Evolutionary conservation across 1,140 invertebrate genomes (phyloP), one percentile per base, ranked within the genome.

Genomic region (Drosophila azteca): DNA sequence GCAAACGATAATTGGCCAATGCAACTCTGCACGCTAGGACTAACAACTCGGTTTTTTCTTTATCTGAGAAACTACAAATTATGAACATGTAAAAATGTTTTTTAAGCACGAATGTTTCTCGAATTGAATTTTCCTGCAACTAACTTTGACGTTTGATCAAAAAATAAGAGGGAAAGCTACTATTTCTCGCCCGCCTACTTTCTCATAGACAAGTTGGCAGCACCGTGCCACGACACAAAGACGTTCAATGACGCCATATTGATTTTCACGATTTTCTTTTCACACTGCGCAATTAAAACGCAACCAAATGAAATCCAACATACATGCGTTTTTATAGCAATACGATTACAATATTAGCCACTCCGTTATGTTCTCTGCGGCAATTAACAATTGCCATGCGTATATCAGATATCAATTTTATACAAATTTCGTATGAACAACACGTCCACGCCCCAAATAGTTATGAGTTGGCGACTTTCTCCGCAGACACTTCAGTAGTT

Each of bases 191-290:
- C 35, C 11, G 35, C 13, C 35, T 39, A 39, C 11, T 45, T 44
- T 58, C 20, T 31, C 35, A 17, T 60, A 17, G 49, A 45, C 51
- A 35, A n/a, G 67, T 50, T 70, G 67, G 67, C 67, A 70, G 67
- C 65, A 9, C 65, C 26, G 8, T 69, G 67, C 67, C 67, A 70
- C 67, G 67, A 70, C 67, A 70, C 67, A 50, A 50, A 69, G 54
- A 26, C 61, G 61, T 64, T 22, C 44, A 11, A 50, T 29, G 67
- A 70, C 67, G 65, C 67, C 67, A 70, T 70, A 49, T 70, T 69
- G 61, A n/a, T 70, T 70, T 70, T 70, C 67, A 70, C 67, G 69
- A 24, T 55, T 68, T 68, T 68, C 49, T 57, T 69, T 68, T 68
- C 49, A 54, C 67, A 69, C 66, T 69, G 67, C 67, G 65, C 24